Evolutionary conservation across 1,140 invertebrate genomes (phyloP).

Genomic region (Dendrolimus punctatus): DNA sequence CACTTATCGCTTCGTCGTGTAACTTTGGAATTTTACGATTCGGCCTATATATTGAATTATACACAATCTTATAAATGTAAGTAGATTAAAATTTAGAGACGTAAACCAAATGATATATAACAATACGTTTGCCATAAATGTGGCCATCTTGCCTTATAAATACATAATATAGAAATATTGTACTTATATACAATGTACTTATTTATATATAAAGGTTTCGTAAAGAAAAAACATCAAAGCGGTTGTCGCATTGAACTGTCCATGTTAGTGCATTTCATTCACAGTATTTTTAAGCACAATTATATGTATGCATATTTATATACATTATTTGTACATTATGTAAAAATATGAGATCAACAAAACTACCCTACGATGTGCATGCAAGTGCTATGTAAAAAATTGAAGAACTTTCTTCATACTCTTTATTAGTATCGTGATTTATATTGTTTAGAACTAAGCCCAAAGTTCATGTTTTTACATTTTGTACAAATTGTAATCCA

Average conservation of each 20-base stretch:
- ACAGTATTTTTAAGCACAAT: slow-evolving; percentile 66
- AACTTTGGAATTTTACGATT: slow-evolving; percentile 23
- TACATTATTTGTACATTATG: slow-evolving; percentile 39
- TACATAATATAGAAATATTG: slow-evolving; percentile 5
- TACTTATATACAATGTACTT: slow-evolving; percentile 19
- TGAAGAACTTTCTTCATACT: no score
- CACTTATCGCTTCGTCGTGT: slow-evolving; percentile 21
- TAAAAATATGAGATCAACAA: no score
- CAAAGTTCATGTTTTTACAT: no score
- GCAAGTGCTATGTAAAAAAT: no score
- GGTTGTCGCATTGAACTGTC: slow-evolving; percentile 37
- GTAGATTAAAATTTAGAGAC: slow-evolving; percentile 47
- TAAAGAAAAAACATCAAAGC: slow-evolving; percentile 23
- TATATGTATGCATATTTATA: slow-evolving; percentile 26
- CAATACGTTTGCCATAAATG: slow-evolving; percentile 55
- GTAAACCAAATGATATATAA: slow-evolving; percentile 49
- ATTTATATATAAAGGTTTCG: slow-evolving; percentile 17
- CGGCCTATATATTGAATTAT: slow-evolving; percentile 57
- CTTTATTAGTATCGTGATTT: no score
- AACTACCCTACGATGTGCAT: no score
- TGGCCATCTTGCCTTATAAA: slow-evolving; percentile 65
- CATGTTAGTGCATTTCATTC: slow-evolving; percentile 66
- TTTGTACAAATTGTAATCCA: slow-evolving; percentile 44
- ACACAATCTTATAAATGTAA: slow-evolving; percentile 46
- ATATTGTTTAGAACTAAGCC: no score